Evolutionary conservation across 1,140 invertebrate genomes (phyloP).

Genomic region (Notospermus geniculatus): DNA sequence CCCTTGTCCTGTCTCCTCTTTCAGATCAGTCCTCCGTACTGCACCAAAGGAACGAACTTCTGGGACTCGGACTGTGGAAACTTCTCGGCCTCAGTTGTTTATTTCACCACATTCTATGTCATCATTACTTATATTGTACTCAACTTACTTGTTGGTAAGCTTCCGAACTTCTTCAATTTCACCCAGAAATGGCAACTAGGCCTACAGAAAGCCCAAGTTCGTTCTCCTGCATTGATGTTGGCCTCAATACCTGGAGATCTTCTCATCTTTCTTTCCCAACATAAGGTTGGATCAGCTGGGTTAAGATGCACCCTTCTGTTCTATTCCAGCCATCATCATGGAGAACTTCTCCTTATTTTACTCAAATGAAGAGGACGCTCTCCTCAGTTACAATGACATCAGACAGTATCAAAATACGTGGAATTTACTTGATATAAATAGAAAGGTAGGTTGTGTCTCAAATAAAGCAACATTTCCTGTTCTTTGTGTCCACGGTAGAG

Average conservation of each 20-base stretch:
- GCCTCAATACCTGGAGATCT: too few relatives aligned
- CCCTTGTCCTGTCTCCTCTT: constrained; percentile 4
- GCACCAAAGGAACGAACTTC: constrained; percentile 81
- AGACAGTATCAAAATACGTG: constrained; percentile 99
- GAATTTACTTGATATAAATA: constrained; percentile 98
- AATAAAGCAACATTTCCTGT: constrained; percentile 18
- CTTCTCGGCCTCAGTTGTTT: constrained; percentile 91
- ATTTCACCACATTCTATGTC: constrained; percentile 99
- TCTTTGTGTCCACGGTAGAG: background rate
- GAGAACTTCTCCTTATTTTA: constrained; percentile 99
- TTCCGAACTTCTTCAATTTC: background rate
- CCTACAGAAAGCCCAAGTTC: too few relatives aligned
- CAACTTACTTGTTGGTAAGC: constrained; percentile 93
- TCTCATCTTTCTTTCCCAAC: too few relatives aligned
- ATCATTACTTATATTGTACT: constrained; percentile 99
- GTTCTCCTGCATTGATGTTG: too few relatives aligned
- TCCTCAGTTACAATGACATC: constrained; percentile 90
- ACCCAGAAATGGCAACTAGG: background rate
- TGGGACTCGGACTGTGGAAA: constrained; percentile 99
- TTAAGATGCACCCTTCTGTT: too few relatives aligned
- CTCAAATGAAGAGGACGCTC: constrained; percentile 99
- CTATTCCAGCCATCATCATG: constrained; percentile 94
- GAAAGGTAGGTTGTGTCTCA: constrained; percentile 63
- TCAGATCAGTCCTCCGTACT: constrained; percentile 77
- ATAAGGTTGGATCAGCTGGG: too few relatives aligned